Evolutionary conservation across 2,113 vertebrate species (phyloP).

Genomic region (Ctenodactylus gundi): DNA sequence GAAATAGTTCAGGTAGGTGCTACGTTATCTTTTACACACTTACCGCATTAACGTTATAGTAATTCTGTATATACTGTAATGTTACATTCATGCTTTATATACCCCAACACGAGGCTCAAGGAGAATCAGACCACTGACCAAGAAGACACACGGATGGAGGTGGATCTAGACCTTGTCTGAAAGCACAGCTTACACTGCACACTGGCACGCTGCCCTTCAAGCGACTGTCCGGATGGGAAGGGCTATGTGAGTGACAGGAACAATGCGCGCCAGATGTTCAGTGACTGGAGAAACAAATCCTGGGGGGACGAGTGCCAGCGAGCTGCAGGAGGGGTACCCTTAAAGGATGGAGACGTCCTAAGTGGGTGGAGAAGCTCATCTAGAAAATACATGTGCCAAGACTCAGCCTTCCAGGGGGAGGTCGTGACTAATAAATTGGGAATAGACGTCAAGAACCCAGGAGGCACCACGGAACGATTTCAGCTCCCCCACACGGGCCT

Average conservation of each 20-base stretch:
- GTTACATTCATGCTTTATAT: background rate
- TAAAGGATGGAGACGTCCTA: background rate
- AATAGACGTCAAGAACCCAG: background rate
- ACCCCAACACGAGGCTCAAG: background rate
- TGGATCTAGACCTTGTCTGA: background rate
- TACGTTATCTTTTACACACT: background rate
- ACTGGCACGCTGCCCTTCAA: background rate
- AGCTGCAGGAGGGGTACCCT: background rate
- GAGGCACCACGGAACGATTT: background rate
- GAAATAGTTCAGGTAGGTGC: background rate
- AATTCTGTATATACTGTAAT: background rate
- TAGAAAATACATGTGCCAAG: background rate
- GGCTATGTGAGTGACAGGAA: background rate
- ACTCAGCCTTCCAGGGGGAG: background rate
- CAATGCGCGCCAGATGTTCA: background rate
- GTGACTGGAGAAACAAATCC: background rate
- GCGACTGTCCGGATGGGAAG: background rate
- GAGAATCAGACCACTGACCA: background rate
- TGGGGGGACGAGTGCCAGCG: background rate
- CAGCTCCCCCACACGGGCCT: background rate
- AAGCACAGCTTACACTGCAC: background rate
- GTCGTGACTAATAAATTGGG: background rate
- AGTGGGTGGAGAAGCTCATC: background rate
- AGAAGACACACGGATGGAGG: background rate
- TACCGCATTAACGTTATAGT: background rate